Percentiles rank a stretch among this genome's conserved stretches.
Evolutionary conservation across 2,888 invertebrate genomes (phyloP).

Genomic region (Mycalesis mineus): DNA sequence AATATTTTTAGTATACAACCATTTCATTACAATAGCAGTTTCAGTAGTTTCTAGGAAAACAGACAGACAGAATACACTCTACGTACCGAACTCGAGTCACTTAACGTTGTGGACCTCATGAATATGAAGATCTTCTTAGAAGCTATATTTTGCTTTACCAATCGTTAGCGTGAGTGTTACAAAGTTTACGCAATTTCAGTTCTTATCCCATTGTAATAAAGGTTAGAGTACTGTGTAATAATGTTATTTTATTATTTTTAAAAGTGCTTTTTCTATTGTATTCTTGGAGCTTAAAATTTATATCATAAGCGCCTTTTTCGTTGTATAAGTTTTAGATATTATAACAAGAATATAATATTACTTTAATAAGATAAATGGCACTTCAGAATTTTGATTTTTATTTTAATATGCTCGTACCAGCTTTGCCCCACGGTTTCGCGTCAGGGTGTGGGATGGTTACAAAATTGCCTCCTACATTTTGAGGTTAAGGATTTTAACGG

Average conservation of each 20-base stretch:
- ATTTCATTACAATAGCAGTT: background rate
- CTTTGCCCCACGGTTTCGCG: too few species aligned
- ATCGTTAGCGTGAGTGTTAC: constrained; percentile 5
- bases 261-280: constrained; percentile 17
- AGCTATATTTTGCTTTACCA: constrained; percentile 13
- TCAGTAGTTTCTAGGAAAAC: constrained; percentile 13
- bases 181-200: background rate
- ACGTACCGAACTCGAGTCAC: constrained; percentile 21
- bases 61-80: constrained; percentile 19
- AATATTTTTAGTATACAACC: background rate
- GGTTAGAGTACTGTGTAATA: background rate
- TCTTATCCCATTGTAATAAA: background rate
- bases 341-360: too few species aligned
- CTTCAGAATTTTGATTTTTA: too few species aligned
- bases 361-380: too few species aligned
- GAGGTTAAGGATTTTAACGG: too few species aligned
- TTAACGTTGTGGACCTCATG: constrained; percentile 25
- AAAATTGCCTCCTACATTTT: too few species aligned
- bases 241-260: constrained; percentile 16
- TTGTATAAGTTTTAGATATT: too few species aligned
- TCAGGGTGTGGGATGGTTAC: too few species aligned
- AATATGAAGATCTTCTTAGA: constrained; percentile 28
- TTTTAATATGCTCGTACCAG: too few species aligned
- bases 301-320: background rate
- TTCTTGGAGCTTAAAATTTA: background rate